A percentile compares a stretch with the other conserved stretches of the same genome.
phyloP scores from a whole-genome alignment of 2,797 vertebrate genomes.

The Loriculus beryllinus region DNA sequence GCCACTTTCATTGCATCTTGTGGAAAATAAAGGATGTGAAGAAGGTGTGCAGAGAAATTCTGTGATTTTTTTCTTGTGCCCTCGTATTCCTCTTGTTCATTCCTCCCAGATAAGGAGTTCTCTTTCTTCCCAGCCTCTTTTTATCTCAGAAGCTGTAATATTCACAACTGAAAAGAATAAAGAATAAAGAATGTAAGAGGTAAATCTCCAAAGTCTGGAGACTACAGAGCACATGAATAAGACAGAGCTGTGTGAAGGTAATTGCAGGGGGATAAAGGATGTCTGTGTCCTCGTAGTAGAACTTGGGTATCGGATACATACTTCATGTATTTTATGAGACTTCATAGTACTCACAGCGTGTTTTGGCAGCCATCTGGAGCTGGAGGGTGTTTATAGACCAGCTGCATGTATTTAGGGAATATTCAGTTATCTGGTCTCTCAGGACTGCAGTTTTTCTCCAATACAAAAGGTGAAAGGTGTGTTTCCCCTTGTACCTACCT shows the following conservation, averaged over 20 bases:
- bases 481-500: background rate
- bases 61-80: background rate
- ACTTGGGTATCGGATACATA: background rate
- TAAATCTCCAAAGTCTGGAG: constrained; percentile 16
- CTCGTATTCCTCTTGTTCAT: background rate
- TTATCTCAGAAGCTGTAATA: constrained; percentile 15
- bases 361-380: background rate
- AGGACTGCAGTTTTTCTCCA: background rate
- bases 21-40: background rate
- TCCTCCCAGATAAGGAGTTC: background rate
- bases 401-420: background rate
- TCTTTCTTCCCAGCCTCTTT: background rate
- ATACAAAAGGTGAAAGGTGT: background rate
- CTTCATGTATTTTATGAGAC: background rate
- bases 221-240: constrained; percentile 5
- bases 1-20: background rate
- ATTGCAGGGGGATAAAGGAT: background rate
- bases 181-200: background rate
- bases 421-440: background rate
- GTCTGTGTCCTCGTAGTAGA: background rate
- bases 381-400: background rate
- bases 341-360: background rate
- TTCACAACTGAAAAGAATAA: background rate
- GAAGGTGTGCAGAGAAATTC: background rate
- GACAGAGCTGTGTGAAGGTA: background rate